These are phyloP conservation scores for Pterois miles DNA, from an alignment of 2,797 vertebrate genomes.

Conservation along the genomic window DNA sequence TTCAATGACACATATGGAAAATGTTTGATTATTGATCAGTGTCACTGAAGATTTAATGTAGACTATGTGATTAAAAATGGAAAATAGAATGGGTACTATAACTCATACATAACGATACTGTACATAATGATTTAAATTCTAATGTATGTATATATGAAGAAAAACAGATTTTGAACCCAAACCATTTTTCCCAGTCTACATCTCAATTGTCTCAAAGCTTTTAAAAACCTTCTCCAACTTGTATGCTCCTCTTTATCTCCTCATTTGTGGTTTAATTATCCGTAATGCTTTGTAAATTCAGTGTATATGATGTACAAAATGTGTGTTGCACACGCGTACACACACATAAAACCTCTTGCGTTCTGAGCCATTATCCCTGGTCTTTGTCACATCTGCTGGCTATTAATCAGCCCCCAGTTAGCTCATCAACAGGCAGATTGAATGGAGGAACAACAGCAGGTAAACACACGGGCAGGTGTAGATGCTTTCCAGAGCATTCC, in stretches of 20 bases:
- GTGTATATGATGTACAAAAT: conserved; percentile 38
- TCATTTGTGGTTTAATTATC: conserved; percentile 57
- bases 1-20: neutral
- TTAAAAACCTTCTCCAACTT: neutral
- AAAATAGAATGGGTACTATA: neutral
- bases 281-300: conserved; percentile 36
- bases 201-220: conserved; percentile 10
- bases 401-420: conserved; percentile 73
- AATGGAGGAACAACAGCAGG: conserved; percentile 66
- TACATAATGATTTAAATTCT: neutral
- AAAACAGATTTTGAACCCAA: neutral
- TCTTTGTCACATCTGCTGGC: conserved; percentile 71
- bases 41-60: neutral
- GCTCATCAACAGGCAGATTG: conserved; percentile 61
- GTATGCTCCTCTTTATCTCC: conserved; percentile 42
- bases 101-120: neutral
- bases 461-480: conserved; percentile 66
- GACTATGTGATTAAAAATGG: neutral
- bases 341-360: conserved; percentile 30
- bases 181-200: neutral
- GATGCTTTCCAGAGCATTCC: conserved; percentile 27
- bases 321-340: neutral
- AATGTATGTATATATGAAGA: neutral
- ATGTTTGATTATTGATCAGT: neutral
- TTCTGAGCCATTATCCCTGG: conserved; percentile 63